Percentiles rank a stretch among this genome's conserved stretches.
phyloP scores from a whole-genome alignment of 2,113 vertebrate genomes.

The Dicrurus megarhynchus region DNA sequence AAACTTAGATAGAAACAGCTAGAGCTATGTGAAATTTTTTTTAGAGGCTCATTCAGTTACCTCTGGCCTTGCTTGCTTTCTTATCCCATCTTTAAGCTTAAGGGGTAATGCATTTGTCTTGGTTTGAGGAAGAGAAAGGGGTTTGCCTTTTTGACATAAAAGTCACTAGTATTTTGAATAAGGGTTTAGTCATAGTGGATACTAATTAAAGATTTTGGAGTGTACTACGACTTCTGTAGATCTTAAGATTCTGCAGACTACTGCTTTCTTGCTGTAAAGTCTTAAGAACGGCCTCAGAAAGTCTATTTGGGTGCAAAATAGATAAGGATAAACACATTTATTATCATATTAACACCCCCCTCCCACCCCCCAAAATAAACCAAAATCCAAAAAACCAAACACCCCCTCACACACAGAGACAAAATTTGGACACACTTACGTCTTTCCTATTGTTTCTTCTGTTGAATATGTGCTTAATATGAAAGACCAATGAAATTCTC shows the following conservation, averaged over 20 bases:
- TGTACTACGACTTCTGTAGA: not conserved
- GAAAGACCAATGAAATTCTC: not conserved
- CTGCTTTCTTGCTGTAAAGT: not conserved
- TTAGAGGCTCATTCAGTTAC: not conserved
- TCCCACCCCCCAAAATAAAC: accelerated
- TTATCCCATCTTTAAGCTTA: not conserved
- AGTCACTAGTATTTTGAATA: not conserved
- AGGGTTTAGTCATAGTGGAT: not conserved
- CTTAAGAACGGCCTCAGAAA: not conserved
- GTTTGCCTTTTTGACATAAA: not conserved
- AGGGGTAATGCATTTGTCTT: not conserved
- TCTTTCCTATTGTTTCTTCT: not conserved
- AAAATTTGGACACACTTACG: not conserved
- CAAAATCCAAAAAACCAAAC: not conserved
- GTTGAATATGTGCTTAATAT: not conserved
- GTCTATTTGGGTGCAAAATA: not conserved
- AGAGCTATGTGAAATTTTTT: not conserved
- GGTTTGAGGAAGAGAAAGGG: not conserved
- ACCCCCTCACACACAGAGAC: not conserved
- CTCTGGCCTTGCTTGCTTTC: not conserved
- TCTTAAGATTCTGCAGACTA: not conserved
- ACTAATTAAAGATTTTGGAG: not conserved
- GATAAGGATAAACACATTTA: not conserved
- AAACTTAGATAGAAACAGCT: not conserved
- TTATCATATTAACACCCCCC: not conserved